Evolutionary conservation across 2,888 invertebrate species (phyloP).

Genomic region (Leucophora obtusa): DNA sequence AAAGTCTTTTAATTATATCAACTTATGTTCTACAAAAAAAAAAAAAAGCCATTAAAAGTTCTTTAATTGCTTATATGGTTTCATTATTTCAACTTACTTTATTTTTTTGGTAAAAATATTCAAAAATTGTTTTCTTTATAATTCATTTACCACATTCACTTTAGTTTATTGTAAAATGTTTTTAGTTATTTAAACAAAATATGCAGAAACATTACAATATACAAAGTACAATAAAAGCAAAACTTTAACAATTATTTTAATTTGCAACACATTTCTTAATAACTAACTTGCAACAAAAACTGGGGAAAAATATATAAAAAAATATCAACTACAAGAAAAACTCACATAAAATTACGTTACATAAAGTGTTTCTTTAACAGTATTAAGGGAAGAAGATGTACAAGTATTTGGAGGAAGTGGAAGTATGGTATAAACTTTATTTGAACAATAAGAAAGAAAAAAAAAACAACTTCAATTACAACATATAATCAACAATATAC

Average conservation of each 20-base stretch:
- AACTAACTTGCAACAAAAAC: neutral
- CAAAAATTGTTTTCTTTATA: constrained; percentile 1
- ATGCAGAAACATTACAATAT: constrained; percentile 1
- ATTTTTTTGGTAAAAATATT: neutral
- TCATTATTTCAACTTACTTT: neutral
- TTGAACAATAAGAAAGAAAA: neutral
- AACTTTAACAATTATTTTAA: constrained; percentile 51
- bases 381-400: too few relatives aligned
- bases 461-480: neutral
- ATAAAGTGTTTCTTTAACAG: too few relatives aligned
- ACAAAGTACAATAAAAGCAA: constrained; percentile 5
- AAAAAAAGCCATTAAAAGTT: neutral
- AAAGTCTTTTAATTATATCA: neutral
- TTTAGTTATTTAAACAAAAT: neutral
- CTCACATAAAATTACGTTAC: too few relatives aligned
- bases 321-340: too few relatives aligned
- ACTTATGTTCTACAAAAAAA: neutral
- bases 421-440: neutral
- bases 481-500: neutral
- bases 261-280: constrained; percentile 28
- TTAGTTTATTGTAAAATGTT: neutral
- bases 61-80: constrained; percentile 3
- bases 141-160: constrained; percentile 1
- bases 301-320: neutral
- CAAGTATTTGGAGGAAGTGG: neutral